These are phyloP conservation scores for Hippocampus kuda DNA, from an alignment of 2,797 vertebrate species.

Conservation along the genomic window DNA sequence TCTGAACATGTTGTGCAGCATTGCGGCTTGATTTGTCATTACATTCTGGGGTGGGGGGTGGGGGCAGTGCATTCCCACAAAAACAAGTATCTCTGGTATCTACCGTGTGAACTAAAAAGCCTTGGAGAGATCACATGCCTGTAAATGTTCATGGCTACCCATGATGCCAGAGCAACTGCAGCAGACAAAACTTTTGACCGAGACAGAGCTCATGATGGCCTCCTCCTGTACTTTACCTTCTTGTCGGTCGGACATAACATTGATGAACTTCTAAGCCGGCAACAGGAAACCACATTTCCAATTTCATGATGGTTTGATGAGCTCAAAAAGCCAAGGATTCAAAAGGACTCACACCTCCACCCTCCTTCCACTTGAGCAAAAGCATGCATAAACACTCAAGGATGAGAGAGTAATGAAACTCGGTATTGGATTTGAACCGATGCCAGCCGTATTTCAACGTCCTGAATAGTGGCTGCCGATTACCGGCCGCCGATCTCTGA, in stretches of 20 bases:
- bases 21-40: not conserved
- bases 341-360: not conserved
- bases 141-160: constrained; percentile 44
- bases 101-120: not conserved
- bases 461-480: too few species aligned
- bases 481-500: too few species aligned
- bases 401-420: too few species aligned
- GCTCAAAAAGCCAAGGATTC: not conserved
- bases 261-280: not conserved
- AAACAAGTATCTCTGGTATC: not conserved
- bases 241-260: not conserved
- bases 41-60: not conserved
- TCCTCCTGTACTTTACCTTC: not conserved
- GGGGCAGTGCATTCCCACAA: not conserved
- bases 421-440: too few species aligned
- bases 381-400: too few species aligned
- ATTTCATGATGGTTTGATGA: not conserved
- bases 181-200: constrained; percentile 31
- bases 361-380: not conserved
- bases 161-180: constrained; percentile 34
- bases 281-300: not conserved
- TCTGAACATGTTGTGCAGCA: not conserved
- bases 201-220: not conserved
- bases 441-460: too few species aligned
- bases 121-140: constrained; percentile 42